Conservation (phyloP, 2,797 vertebrate species). For the Microctenopoma steveboyesi region DNA sequence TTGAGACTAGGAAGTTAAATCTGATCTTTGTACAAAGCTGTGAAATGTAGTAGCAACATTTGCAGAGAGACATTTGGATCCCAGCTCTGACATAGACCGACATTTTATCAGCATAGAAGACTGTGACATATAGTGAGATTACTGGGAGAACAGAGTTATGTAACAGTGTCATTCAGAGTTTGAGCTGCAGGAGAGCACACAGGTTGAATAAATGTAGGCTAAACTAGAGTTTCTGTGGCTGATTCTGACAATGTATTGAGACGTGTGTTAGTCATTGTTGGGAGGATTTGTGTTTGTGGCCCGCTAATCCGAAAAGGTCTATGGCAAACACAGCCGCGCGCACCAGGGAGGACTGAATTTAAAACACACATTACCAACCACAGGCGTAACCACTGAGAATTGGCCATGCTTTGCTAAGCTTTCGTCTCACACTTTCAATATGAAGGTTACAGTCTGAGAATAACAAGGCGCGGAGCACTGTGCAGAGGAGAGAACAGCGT, state of each 20-base stretch:
- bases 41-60: background rate
- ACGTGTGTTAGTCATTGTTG: slow-evolving; percentile 38
- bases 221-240: slow-evolving; percentile 29
- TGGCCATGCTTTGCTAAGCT: slow-evolving; percentile 60
- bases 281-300: slow-evolving; percentile 55
- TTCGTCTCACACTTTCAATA: slow-evolving; percentile 56
- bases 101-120: slow-evolving; percentile 12
- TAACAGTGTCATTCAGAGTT: slow-evolving; percentile 50
- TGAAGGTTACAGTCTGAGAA: slow-evolving; percentile 57
- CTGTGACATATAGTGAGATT: slow-evolving; percentile 25
- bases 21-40: background rate
- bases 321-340: slow-evolving; percentile 40
- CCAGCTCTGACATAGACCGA: slow-evolving; percentile 21
- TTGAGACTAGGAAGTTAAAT: background rate
- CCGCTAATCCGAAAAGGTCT: slow-evolving; percentile 54
- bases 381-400: slow-evolving; percentile 43
- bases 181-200: slow-evolving; percentile 35
- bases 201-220: slow-evolving; percentile 37
- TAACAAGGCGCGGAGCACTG: slow-evolving; percentile 28
- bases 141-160: slow-evolving; percentile 36
- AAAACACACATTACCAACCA: slow-evolving; percentile 28
- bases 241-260: slow-evolving; percentile 13
- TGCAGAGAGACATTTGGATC: slow-evolving; percentile 27
- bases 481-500: slow-evolving; percentile 38
- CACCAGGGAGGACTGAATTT: slow-evolving; percentile 38